Percentiles rank a stretch among this genome's conserved stretches.
Conservation (phyloP, 2,888 invertebrate species). For the Mythimna lalbum region DNA sequence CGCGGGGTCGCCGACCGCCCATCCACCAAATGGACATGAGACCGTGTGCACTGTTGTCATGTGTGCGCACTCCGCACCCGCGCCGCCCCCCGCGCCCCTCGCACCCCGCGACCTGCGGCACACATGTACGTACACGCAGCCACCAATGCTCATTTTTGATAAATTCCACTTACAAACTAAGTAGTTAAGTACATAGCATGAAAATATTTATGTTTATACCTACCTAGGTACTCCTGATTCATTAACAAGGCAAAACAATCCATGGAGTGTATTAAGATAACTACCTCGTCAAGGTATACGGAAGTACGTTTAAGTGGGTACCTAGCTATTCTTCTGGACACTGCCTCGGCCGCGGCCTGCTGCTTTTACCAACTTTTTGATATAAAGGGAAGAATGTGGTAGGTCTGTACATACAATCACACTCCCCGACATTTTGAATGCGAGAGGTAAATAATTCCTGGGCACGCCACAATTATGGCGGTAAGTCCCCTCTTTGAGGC, state of each 20-base stretch:
- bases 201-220: background rate
- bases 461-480: too few relatives aligned
- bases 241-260: background rate
- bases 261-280: background rate
- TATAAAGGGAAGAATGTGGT: background rate
- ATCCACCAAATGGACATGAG: constrained; percentile 69
- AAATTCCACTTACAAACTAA: constrained; percentile 16
- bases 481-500: too few relatives aligned
- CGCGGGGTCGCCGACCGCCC: constrained; percentile 67
- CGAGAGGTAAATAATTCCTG: too few relatives aligned
- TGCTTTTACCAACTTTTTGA: background rate
- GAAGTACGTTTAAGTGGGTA: background rate
- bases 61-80: constrained; percentile 48
- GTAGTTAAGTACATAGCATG: background rate
- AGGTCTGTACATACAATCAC: background rate
- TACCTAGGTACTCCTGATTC: background rate
- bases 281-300: background rate
- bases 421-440: background rate
- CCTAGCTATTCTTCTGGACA: background rate
- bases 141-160: constrained; percentile 49
- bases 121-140: constrained; percentile 17
- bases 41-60: constrained; percentile 66
- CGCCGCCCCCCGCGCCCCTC: constrained; percentile 18
- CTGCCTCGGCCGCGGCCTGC: background rate
- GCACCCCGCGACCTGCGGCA: constrained; percentile 3